Conservation (phyloP, 2,113 vertebrate genomes). For the Isurus oxyrinchus region DNA sequence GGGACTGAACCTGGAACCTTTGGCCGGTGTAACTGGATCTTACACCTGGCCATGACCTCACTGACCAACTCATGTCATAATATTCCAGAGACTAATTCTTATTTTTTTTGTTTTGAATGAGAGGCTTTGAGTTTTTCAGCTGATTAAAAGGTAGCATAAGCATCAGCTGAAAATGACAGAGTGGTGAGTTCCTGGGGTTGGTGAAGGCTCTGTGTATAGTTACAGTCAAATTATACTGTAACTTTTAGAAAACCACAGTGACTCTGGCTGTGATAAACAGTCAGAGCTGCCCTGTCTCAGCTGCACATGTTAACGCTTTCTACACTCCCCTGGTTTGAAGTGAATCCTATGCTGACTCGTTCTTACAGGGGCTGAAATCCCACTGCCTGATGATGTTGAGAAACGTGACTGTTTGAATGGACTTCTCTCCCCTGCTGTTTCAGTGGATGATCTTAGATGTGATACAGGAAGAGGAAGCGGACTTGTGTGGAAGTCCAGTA, state of each 20-base stretch:
- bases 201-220: neutral
- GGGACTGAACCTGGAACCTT: neutral
- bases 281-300: neutral
- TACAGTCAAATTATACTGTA: neutral
- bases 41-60: neutral
- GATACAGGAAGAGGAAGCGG: neutral
- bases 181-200: neutral
- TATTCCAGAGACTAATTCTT: neutral
- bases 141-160: neutral
- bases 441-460: neutral
- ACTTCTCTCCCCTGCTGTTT: neutral
- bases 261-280: neutral
- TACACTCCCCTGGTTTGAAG: neutral
- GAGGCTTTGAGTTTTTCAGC: neutral
- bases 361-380: neutral
- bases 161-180: neutral
- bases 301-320: neutral
- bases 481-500: neutral
- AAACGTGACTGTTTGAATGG: neutral
- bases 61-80: neutral
- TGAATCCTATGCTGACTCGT: neutral
- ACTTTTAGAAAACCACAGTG: neutral
- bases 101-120: conserved; percentile 7
- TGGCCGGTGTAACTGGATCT: neutral
- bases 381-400: neutral